Percentiles rank a stretch among this genome's conserved stretches.
These are phyloP conservation scores for Hyperoplus immaculatus DNA, from an alignment of 2,797 vertebrate species.

Conservation along the genomic window DNA sequence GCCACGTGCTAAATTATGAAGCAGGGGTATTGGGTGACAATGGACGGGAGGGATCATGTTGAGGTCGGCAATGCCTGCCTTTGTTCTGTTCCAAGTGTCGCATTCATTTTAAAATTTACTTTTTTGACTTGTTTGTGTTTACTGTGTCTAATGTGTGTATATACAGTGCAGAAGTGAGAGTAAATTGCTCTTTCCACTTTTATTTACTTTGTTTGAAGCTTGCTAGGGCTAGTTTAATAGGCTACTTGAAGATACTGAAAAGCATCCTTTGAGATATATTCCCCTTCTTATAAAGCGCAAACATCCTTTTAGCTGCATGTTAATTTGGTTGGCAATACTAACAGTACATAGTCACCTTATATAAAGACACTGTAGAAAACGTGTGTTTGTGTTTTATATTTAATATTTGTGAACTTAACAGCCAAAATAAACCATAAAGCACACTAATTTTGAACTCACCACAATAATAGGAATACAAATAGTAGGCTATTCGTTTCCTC, in stretches of 20 bases:
- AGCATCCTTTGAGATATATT: neutral
- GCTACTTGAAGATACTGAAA: neutral
- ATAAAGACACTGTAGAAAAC: neutral
- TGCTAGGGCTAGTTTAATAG: too few species aligned
- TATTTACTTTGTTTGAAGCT: neutral
- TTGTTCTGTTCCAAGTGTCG: slow-evolving; percentile 49
- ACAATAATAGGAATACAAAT: neutral
- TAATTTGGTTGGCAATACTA: neutral
- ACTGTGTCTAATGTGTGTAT: neutral
- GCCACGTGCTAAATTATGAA: slow-evolving; percentile 79
- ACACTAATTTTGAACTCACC: neutral
- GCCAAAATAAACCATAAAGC: neutral
- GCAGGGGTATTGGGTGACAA: slow-evolving; percentile 48
- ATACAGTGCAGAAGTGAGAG: too few species aligned
- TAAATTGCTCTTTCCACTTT: neutral
- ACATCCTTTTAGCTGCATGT: neutral
- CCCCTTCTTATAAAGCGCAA: neutral
- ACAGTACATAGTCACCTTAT: neutral
- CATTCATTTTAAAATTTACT: neutral
- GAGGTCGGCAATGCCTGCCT: slow-evolving; percentile 16
- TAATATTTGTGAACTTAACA: neutral
- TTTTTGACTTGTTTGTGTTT: slow-evolving; percentile 2
- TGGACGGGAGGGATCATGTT: slow-evolving; percentile 55
- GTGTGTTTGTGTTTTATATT: neutral
- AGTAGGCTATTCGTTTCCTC: neutral